These are phyloP conservation scores for Chondrosia reniformis DNA, from an alignment of 37 sponge, comb jelly and placozoan species.

Conservation along the genomic window DNA sequence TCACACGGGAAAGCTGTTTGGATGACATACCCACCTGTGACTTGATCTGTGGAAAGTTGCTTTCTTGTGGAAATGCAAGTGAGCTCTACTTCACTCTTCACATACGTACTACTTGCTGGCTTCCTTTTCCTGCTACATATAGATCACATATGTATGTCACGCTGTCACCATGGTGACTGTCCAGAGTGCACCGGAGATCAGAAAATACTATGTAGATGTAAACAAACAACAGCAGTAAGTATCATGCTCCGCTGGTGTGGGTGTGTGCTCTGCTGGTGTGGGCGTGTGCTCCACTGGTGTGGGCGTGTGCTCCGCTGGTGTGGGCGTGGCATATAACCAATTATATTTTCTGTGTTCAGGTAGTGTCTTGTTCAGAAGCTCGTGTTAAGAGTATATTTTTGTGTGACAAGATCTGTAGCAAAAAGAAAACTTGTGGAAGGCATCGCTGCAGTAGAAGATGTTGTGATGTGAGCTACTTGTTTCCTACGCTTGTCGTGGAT, in stretches of 20 bases:
- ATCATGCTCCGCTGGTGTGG: not conserved
- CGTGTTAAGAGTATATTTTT: conserved; percentile 17
- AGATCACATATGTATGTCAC: conserved; percentile 58
- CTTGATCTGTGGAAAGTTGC: conserved; percentile 45
- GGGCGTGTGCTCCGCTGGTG: not conserved
- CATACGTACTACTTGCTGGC: not conserved
- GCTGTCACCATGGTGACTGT: conserved; percentile 83
- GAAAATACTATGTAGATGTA: conserved; percentile 68
- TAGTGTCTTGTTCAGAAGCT: conserved; percentile 7
- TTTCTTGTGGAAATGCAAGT: conserved; percentile 66
- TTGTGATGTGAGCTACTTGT: conserved; percentile 43
- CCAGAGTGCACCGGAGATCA: conserved; percentile 53
- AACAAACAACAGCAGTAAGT: conserved; percentile 23
- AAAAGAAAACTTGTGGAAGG: conserved; percentile 80
- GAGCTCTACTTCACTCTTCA: not conserved
- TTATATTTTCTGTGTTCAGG: not conserved
- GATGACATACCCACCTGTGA: conserved; percentile 87
- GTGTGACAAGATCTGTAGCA: conserved; percentile 70
- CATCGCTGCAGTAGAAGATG: conserved; percentile 80
- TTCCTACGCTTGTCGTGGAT: not conserved
- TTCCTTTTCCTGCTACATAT: conserved; percentile 17
- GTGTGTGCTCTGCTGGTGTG: not conserved
- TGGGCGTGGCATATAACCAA: too few relatives aligned
- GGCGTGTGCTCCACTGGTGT: not conserved
- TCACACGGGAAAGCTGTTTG: conserved; percentile 70